A percentile compares a stretch with the other conserved stretches of the same genome.
Evolutionary conservation across 1,140 invertebrate species (phyloP).

Genomic region (Drosophila ohnishii): DNA sequence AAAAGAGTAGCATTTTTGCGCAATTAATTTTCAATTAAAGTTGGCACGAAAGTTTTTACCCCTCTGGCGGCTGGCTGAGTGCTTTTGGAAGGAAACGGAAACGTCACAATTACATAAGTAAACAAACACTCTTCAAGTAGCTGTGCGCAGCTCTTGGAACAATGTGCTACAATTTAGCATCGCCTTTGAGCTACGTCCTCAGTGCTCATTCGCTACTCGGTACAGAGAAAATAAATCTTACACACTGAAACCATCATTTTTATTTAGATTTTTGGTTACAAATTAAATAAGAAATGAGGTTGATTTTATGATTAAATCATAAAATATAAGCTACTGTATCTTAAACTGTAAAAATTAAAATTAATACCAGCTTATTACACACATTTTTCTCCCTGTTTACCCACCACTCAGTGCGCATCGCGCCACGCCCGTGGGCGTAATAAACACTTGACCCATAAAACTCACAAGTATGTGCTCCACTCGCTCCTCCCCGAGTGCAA

Average conservation of each 20-base stretch:
- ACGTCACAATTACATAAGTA: slow-evolving; percentile 78
- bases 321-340: no score
- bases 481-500: slow-evolving; percentile 62
- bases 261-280: no score
- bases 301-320: no score
- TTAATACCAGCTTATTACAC: background rate
- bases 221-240: background rate
- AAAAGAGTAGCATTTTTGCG: slow-evolving; percentile 46
- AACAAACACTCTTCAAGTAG: slow-evolving; percentile 66
- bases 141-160: slow-evolving; percentile 35
- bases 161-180: slow-evolving; percentile 77
- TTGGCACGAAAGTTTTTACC: slow-evolving; percentile 28
- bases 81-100: slow-evolving; percentile 36
- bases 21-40: slow-evolving; percentile 72
- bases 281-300: no score
- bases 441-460: slow-evolving; percentile 80
- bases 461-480: slow-evolving; percentile 69
- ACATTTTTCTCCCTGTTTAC: slow-evolving; percentile 3
- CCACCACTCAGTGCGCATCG: slow-evolving; percentile 9
- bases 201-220: background rate
- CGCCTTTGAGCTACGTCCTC: slow-evolving; percentile 45
- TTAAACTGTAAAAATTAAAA: background rate
- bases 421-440: slow-evolving; percentile 74
- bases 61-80: slow-evolving; percentile 5
- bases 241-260: no score